A percentile compares a stretch with the other conserved stretches of the same genome.
Conservation (phyloP, 2,113 vertebrate genomes). For the Edolisoma coerulescens region DNA sequence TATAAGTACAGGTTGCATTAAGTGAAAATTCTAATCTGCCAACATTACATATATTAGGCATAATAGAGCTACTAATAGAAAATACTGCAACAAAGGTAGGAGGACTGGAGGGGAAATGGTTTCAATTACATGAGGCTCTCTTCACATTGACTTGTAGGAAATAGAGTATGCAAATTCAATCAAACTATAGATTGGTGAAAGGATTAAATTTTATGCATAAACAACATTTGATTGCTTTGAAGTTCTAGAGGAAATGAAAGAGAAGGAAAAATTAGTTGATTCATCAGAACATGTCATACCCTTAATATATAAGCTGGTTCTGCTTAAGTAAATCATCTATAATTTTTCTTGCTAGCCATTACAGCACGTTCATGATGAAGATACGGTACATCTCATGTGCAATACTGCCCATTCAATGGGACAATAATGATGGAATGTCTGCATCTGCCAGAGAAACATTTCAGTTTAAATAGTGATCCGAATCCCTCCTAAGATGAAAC, state of each 20-base stretch:
- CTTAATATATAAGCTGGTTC: conserved; percentile 16
- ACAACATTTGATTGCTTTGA: conserved; percentile 70
- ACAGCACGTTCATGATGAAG: background rate
- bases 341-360: background rate
- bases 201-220: conserved; percentile 72
- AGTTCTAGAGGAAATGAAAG: conserved; percentile 51
- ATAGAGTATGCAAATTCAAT: conserved; percentile 76
- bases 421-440: background rate
- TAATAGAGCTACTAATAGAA: conserved; percentile 71
- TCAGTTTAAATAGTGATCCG: background rate
- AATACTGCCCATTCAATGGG: background rate
- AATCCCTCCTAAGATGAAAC: background rate
- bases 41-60: conserved; percentile 64
- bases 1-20: conserved; percentile 64
- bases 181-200: conserved; percentile 69
- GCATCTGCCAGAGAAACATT: background rate
- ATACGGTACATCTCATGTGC: background rate
- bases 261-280: conserved; percentile 52
- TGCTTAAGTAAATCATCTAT: conserved; percentile 13
- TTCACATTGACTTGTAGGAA: conserved; percentile 63
- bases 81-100: conserved; percentile 61
- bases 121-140: conserved; percentile 67
- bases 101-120: conserved; percentile 58
- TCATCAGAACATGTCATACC: conserved; percentile 41
- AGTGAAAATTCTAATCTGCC: conserved; percentile 62